Base-by-base conservation (phyloP, 2,888 invertebrate species). In the Scaptomyza parva region DNA sequence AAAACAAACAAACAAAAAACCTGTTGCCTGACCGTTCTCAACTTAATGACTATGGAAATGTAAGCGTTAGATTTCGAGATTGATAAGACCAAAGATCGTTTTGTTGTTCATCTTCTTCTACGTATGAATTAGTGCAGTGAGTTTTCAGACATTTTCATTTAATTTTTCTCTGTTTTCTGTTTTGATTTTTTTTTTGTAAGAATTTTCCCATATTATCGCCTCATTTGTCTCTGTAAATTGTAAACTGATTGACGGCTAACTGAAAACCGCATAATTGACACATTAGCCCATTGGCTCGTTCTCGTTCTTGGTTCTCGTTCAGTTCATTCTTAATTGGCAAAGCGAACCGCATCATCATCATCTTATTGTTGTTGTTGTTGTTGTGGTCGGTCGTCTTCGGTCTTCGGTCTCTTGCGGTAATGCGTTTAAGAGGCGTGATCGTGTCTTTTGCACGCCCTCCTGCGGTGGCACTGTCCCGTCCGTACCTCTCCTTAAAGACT, bases 391-490 rank as follows among this genome's bases (percentile, higher is more conserved):
- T 74, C 54, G n/a, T n/a, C n/a, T n/a, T n/a, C n/a, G n/a, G n/a
- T 47, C 28, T 14, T 55, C 26, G 40, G 40, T 37, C 33, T 37
- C 33, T 35, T 53, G 33, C 35, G 40, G 70, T 73, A 78, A 77
- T 87, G 86, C 77, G 77, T 76, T 83, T 70, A 83, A 85, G 86
- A 87, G 85, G 85, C 87, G 85, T 86, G 87, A 86, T 81, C 87
- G 66, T 81, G 83, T 83, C 87, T 87, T 86, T 83, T 76, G 85
- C 83, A 80, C 83, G 82, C 86, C 85, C 85, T 87, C 87, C 87
- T 87, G 85, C 48, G 61, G 87, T 70, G 86, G 24, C 40, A 28
- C 28, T 14, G 30, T 17, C n/a, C 30, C 26, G 39, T 57, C 58
- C n/a, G n/a, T n/a, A n/a, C n/a, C 24, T 45, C 30, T 22, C 48